phyloP scores from a whole-genome alignment of 2,113 vertebrate genomes.

The Ceratotherium simum region DNA sequence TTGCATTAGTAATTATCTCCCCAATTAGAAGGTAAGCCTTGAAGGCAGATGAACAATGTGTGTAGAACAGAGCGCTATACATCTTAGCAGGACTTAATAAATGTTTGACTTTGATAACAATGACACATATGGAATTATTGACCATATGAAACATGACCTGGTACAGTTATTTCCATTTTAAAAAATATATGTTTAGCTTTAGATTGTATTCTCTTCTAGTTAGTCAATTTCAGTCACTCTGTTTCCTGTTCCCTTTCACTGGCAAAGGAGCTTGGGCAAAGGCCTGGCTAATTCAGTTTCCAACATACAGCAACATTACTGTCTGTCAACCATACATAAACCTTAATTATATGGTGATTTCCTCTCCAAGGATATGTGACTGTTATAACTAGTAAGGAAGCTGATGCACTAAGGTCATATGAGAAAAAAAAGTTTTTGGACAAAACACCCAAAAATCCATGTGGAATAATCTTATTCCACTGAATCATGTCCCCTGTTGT shows the following conservation, averaged over 20 bases:
- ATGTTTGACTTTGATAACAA: neutral
- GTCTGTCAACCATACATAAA: slow-evolving; percentile 66
- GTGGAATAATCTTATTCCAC: slow-evolving; percentile 45
- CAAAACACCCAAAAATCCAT: slow-evolving; percentile 71
- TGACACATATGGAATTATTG: neutral
- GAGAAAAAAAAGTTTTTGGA: slow-evolving; percentile 53
- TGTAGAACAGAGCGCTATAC: neutral
- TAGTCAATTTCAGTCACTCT: neutral
- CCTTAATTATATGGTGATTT: slow-evolving; percentile 62
- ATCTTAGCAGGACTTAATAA: neutral
- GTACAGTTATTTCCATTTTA: neutral
- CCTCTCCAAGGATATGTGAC: slow-evolving; percentile 53
- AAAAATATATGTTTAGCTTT: neutral
- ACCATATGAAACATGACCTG: neutral
- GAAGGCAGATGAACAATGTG: neutral
- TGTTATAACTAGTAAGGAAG: slow-evolving; percentile 53
- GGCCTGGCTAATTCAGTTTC: slow-evolving; percentile 29
- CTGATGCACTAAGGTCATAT: slow-evolving; percentile 71
- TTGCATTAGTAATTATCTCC: neutral
- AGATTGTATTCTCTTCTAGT: slow-evolving; percentile 23
- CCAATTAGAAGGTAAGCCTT: neutral
- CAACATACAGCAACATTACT: slow-evolving; percentile 1
- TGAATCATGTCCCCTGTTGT: slow-evolving; percentile 83
- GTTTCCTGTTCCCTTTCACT: slow-evolving; percentile 38
- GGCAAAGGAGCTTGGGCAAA: slow-evolving; percentile 31